Evolutionary conservation across 2,797 vertebrate genomes (phyloP), one percentile per base, ranked within the genome.

Genomic region (Trematocara caparti): DNA sequence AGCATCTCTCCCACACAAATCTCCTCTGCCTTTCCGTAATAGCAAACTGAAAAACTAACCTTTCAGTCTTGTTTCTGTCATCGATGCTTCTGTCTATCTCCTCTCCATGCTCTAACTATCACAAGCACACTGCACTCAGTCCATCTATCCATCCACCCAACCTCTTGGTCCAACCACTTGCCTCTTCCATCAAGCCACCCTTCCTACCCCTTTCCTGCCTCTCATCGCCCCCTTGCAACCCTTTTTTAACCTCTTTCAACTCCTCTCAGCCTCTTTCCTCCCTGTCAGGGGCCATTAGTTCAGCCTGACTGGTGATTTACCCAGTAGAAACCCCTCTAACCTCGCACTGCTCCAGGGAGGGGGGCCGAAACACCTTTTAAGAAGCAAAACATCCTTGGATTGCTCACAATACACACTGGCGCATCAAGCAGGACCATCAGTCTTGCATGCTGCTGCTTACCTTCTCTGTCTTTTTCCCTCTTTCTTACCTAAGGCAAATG

Each of bases 201-300:
- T 51, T 49, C 27, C 32, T 19, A 27, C 51, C 57, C 53, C 5
- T 36, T 75, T 9, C 53, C 53, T 69, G 30, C 76, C 66, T 83
- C 78, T 80, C 79, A 13, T 48, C 49, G 5, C 71, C 83, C 43
- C 76, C 17, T 49, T 3, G 2, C 79, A 78, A 76, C 59, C 75
- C 69, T 36, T 76, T 80, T 78, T 75, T 78, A 80, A 76, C 83
- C 82, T 75, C 69, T 76, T 83, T 83, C 76, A 55, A 47, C 84
- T 81, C 49, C 83, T 90, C 79, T 85, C 87, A 85, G 86, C 84
- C 82, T 90, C 89, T 89, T 88, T 83, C 92, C 82, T 91, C 85
- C 47, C 89, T 93, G 92, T 94, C 92, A 89, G 92, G 77, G 88
- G 81, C 85, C 83, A 91, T 95, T 94, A 94, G 89, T 94, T 93